Conservation (phyloP, 2,888 invertebrate genomes). For the Caenorhabditis zanzibari region DNA sequence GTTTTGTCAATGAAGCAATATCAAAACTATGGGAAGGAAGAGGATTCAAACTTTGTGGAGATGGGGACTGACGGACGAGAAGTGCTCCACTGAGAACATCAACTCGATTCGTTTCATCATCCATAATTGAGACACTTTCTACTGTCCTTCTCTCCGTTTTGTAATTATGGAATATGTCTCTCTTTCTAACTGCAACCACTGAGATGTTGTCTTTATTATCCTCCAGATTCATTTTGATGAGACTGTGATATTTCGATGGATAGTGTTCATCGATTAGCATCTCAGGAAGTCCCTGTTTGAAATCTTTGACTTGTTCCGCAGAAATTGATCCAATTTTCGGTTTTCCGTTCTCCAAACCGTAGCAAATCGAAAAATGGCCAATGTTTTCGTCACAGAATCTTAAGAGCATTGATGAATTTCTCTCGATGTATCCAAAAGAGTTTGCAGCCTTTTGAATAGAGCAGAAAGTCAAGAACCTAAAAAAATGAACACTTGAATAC, state of each 20-base stretch:
- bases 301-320: slow-evolving; percentile 75
- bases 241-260: slow-evolving; percentile 66
- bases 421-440: slow-evolving; percentile 36
- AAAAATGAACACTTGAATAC: background rate
- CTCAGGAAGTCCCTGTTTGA: slow-evolving; percentile 76
- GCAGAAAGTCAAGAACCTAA: slow-evolving; percentile 65
- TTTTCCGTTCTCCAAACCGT: slow-evolving; percentile 64
- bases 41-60: slow-evolving; percentile 35
- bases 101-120: slow-evolving; percentile 70
- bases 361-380: slow-evolving; percentile 72
- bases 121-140: slow-evolving; percentile 70
- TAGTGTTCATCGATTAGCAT: slow-evolving; percentile 75
- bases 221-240: slow-evolving; percentile 37
- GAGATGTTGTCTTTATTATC: background rate
- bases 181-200: slow-evolving; percentile 52
- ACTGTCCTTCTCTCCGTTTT: slow-evolving; percentile 62
- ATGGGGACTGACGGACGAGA: slow-evolving; percentile 49
- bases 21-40: background rate
- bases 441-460: slow-evolving; percentile 48
- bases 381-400: slow-evolving; percentile 77
- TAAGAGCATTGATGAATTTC: slow-evolving; percentile 58
- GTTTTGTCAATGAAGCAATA: slow-evolving; percentile 7
- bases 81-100: slow-evolving; percentile 69
- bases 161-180: slow-evolving; percentile 70
- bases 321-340: slow-evolving; percentile 74